phyloP scores from a whole-genome alignment of 2,888 invertebrate genomes.

The Tetranychus piercei region DNA sequence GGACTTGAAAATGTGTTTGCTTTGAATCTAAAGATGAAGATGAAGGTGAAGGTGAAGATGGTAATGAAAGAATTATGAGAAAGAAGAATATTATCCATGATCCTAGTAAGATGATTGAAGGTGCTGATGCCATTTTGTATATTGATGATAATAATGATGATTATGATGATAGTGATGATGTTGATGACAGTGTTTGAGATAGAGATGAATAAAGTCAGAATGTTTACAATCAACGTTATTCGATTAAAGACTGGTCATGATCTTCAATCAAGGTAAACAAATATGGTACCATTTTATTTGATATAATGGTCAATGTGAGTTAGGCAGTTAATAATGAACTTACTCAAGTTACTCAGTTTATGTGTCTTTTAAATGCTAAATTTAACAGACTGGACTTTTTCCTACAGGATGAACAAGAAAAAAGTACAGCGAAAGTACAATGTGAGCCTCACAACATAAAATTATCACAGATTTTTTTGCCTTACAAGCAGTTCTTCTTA shows the following conservation, averaged over 20 bases:
- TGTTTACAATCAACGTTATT: not conserved
- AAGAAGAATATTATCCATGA: not conserved
- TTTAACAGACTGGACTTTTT: not conserved
- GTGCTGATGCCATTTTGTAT: not conserved
- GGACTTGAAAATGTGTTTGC: not conserved
- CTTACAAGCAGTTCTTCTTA: not conserved
- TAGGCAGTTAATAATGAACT: too few relatives aligned
- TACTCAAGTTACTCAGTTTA: too few relatives aligned
- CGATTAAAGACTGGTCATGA: not conserved
- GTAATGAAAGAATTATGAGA: not conserved
- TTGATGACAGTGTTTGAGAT: not conserved
- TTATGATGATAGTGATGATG: not conserved
- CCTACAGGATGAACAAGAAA: not conserved
- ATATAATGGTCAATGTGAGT: not conserved
- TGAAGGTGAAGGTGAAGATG: not conserved
- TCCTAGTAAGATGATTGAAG: not conserved
- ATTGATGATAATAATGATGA: not conserved
- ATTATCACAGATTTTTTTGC: not conserved
- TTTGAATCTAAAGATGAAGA: not conserved
- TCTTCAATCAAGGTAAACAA: not conserved
- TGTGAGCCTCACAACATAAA: not conserved
- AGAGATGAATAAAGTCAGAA: not conserved
- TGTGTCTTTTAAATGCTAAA: not conserved
- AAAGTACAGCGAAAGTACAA: not conserved
- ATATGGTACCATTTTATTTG: not conserved